Conservation (phyloP, 35 echinoderm and acorn worm genomes). For the Lytechinus pictus region DNA sequence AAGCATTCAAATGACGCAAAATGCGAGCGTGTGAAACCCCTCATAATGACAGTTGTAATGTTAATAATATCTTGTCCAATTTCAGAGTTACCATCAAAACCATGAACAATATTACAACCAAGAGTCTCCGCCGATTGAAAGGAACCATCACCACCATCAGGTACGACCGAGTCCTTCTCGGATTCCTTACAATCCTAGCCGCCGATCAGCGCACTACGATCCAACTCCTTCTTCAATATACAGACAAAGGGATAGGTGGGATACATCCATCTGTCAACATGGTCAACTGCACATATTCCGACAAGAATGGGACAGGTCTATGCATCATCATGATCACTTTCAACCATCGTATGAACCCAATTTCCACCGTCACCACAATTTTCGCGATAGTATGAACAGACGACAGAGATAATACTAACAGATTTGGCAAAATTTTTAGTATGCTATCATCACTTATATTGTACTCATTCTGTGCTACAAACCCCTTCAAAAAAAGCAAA, state of each 20-base stretch:
- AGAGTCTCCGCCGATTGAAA: neutral
- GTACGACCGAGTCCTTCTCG: neutral
- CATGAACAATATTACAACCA: neutral
- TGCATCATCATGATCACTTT: neutral
- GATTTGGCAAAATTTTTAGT: no score
- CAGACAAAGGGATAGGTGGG: neutral
- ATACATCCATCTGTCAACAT: neutral
- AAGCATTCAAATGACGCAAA: no score
- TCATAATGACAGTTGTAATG: no score
- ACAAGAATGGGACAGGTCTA: neutral
- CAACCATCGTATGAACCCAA: neutral
- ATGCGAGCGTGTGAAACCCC: no score
- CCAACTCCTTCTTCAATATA: neutral
- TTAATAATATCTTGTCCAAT: neutral
- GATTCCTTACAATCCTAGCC: neutral
- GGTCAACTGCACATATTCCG: neutral
- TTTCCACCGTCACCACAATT: neutral
- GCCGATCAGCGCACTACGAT: neutral
- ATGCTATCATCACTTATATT: no score
- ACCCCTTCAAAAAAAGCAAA: no score
- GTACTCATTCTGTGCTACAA: no score
- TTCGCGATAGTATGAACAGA: neutral
- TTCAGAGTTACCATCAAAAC: neutral
- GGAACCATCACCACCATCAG: neutral
- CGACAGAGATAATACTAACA: neutral